A percentile compares a stretch with the other conserved stretches of the same genome.
phyloP scores from a whole-genome alignment of 2,113 vertebrate species.

The Lasiurus borealis region DNA sequence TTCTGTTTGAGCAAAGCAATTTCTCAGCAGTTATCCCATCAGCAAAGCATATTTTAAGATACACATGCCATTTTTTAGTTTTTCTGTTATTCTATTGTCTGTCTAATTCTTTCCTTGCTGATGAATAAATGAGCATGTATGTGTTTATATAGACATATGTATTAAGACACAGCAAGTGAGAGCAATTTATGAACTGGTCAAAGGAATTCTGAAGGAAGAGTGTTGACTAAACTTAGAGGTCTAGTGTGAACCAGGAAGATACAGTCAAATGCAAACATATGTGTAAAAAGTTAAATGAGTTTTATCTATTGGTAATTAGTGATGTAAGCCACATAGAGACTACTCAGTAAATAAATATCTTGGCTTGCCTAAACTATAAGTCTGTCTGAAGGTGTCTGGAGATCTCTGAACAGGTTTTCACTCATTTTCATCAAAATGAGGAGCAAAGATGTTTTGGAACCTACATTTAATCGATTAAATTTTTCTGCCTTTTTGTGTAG shows the following conservation, averaged over 20 bases:
- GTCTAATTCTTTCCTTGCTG: neutral
- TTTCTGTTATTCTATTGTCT: neutral
- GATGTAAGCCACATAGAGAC: constrained; percentile 25
- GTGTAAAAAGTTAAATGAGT: constrained; percentile 24
- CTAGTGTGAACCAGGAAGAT: neutral
- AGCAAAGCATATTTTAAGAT: constrained; percentile 65
- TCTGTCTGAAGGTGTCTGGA: neutral
- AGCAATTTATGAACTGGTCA: constrained; percentile 44
- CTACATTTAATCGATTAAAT: neutral
- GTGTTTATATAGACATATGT: neutral
- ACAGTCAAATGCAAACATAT: constrained; percentile 26
- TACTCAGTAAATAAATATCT: constrained; percentile 8
- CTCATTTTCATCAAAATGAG: neutral
- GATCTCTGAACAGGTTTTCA: neutral
- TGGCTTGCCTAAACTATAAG: constrained; percentile 2
- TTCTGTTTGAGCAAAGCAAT: constrained; percentile 59
- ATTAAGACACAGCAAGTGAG: neutral
- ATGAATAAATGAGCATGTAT: neutral
- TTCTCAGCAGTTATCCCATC: neutral
- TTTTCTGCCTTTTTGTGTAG: neutral
- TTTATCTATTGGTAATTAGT: constrained; percentile 63
- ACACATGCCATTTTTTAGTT: neutral
- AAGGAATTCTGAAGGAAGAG: constrained; percentile 19
- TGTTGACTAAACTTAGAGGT: constrained; percentile 40
- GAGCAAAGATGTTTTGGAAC: neutral